Percentiles rank a stretch among this genome's conserved stretches.
These are phyloP conservation scores for Lasiurus borealis DNA, from an alignment of 2,113 vertebrate species.

Conservation along the genomic window DNA sequence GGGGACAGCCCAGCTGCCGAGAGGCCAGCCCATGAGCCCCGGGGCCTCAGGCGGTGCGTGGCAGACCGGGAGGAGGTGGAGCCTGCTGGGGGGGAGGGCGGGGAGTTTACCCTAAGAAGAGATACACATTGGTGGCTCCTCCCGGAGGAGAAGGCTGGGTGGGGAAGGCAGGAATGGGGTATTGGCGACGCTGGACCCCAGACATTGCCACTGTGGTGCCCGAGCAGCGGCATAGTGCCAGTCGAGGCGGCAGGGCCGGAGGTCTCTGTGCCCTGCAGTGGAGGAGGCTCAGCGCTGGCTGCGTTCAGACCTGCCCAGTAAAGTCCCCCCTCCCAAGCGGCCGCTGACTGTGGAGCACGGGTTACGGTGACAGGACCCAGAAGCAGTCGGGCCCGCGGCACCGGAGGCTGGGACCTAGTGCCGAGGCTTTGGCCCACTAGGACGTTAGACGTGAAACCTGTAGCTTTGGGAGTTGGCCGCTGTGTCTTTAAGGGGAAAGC, in stretches of 20 bases:
- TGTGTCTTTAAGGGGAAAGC: not conserved
- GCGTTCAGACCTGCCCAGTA: not conserved
- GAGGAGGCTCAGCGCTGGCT: not conserved
- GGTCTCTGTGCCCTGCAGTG: not conserved
- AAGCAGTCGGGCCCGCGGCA: too few species aligned
- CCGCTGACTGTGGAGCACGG: accelerated
- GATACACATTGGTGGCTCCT: accelerated
- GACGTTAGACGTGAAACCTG: not conserved
- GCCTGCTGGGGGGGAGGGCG: not conserved
- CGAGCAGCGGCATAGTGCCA: too few species aligned
- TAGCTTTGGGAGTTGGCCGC: not conserved
- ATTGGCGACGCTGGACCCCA: accelerated
- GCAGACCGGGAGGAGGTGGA: not conserved
- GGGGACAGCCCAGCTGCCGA: too few species aligned
- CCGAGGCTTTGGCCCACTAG: not conserved
- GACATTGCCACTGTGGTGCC: not conserved
- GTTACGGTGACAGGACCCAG: accelerated
- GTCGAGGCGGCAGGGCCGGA: too few species aligned
- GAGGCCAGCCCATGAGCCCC: not conserved
- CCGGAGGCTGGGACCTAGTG: not conserved
- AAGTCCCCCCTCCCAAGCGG: not conserved
- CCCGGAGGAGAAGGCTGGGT: not conserved
- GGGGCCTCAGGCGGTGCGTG: not conserved
- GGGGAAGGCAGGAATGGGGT: not conserved
- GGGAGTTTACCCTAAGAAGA: too few species aligned